These are phyloP conservation scores for Anoncus sp. DNA, from an alignment of 2,888 invertebrate species.

Conservation along the genomic window DNA sequence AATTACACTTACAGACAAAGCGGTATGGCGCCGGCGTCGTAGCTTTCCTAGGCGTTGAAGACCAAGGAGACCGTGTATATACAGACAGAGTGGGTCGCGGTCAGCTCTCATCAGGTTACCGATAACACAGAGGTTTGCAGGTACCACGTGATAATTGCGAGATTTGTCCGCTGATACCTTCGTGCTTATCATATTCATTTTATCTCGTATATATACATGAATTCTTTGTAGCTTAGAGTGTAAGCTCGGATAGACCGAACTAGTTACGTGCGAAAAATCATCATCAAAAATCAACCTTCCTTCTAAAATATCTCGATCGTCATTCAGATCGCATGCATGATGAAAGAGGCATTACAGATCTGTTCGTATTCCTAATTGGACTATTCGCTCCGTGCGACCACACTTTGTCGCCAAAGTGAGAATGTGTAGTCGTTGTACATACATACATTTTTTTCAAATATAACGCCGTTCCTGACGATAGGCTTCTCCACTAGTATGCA, in stretches of 20 bases:
- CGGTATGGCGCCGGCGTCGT: conserved; percentile 66
- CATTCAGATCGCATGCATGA: too few species aligned
- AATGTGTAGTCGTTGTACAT: too few species aligned
- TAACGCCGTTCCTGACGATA: too few species aligned
- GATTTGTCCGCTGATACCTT: conserved; percentile 41
- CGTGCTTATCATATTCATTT: conserved; percentile 35
- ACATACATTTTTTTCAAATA: too few species aligned
- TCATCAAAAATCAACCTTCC: too few species aligned
- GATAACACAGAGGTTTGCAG: conserved; percentile 80
- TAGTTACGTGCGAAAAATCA: background rate
- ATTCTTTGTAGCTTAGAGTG: background rate
- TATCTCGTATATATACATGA: conserved; percentile 31
- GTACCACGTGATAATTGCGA: conserved; percentile 82
- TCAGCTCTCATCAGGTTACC: conserved; percentile 67
- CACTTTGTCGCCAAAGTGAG: too few species aligned
- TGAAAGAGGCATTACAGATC: too few species aligned
- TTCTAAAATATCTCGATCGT: too few species aligned
- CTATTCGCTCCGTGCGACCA: too few species aligned
- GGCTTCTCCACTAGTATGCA: too few species aligned
- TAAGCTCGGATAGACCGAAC: background rate
- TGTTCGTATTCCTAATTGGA: too few species aligned
- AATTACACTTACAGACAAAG: conserved; percentile 83
- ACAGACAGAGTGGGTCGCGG: conserved; percentile 33
- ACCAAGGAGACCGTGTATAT: conserved; percentile 30
- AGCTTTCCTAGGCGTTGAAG: conserved; percentile 31